Evolutionary conservation across 2,888 invertebrate genomes (phyloP).

Genomic region (Caenorhabditis drosophilae): DNA sequence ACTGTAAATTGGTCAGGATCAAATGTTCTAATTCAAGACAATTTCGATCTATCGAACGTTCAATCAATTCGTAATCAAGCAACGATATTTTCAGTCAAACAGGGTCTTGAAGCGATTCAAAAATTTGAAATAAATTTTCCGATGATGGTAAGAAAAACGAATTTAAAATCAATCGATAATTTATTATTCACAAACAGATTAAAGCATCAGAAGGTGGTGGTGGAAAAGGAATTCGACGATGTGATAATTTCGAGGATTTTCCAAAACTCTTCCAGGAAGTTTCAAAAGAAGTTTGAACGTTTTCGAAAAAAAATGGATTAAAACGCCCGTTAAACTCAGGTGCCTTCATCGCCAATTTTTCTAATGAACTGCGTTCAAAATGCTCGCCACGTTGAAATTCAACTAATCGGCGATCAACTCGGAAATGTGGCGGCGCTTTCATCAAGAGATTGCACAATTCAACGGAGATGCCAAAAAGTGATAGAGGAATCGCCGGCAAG

Average conservation of each 20-base stretch:
- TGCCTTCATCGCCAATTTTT: constrained; percentile 96
- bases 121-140: constrained; percentile 91
- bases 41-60: constrained; percentile 11
- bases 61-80: constrained; percentile 10
- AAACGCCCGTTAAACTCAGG: too few species aligned
- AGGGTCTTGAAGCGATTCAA: constrained; percentile 67
- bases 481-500: constrained; percentile 98
- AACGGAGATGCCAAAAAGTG: constrained; percentile 96
- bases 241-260: constrained; percentile 89
- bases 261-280: constrained; percentile 86
- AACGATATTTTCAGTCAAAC: constrained; percentile 9
- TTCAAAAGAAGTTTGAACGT: constrained; percentile 77
- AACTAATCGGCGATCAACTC: constrained; percentile 88
- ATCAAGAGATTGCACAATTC: constrained; percentile 97
- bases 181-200: too few species aligned
- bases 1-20: constrained; percentile 95
- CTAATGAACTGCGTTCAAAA: constrained; percentile 95
- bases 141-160: constrained; percentile 71
- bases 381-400: constrained; percentile 95
- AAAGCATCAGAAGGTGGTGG: constrained; percentile 99
- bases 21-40: constrained; percentile 62
- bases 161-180: background rate
- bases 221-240: constrained; percentile 96
- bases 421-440: constrained; percentile 97
- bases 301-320: too few species aligned